phyloP scores from a whole-genome alignment of 2,797 vertebrate species.

The Staurois parvus region DNA sequence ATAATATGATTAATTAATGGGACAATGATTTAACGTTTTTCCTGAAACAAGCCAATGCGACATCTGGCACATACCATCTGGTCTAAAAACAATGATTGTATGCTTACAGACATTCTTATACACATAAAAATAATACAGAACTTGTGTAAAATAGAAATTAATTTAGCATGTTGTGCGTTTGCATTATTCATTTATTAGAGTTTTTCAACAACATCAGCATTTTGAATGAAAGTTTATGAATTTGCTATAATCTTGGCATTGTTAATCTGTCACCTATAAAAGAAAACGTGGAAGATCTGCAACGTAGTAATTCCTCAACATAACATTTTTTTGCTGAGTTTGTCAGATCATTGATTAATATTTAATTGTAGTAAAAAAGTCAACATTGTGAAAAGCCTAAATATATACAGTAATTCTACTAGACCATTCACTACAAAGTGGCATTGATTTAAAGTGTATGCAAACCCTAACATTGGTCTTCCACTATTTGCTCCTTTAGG shows the following conservation, averaged over 20 bases:
- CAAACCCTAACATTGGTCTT: not conserved
- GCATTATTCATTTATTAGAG: not conserved
- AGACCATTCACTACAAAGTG: not conserved
- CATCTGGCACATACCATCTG: slow-evolving; percentile 41
- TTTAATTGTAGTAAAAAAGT: not conserved
- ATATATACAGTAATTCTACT: not conserved
- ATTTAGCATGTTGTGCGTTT: not conserved
- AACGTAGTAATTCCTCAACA: not conserved
- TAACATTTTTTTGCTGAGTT: not conserved
- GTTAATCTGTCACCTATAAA: not conserved
- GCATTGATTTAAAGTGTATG: not conserved
- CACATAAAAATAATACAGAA: not conserved
- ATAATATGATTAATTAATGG: slow-evolving; percentile 49
- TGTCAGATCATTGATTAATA: not conserved
- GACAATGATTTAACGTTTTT: slow-evolving; percentile 14
- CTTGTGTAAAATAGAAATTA: not conserved
- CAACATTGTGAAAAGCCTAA: not conserved
- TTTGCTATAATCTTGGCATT: not conserved
- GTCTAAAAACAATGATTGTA: slow-evolving; percentile 25
- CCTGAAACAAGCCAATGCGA: slow-evolving; percentile 20
- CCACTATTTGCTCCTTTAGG: not conserved
- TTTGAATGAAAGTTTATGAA: not conserved
- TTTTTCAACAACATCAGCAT: not conserved
- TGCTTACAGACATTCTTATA: not conserved
- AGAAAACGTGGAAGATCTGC: not conserved